Base-by-base conservation (phyloP, 2,797 vertebrate species). In the Sorex maritimensis region DNA sequence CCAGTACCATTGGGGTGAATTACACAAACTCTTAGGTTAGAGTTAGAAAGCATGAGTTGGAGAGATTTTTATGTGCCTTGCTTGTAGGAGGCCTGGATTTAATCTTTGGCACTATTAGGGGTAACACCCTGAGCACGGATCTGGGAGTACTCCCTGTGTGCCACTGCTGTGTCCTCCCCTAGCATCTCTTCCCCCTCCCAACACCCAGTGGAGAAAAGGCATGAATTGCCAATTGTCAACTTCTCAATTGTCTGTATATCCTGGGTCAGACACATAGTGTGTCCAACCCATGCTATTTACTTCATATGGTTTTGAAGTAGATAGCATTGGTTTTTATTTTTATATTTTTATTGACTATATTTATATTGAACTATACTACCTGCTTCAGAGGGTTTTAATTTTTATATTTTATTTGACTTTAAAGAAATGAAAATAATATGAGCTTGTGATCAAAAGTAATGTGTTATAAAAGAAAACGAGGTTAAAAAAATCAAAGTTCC, bases 251-350 rank as follows among this genome's bases (percentile, higher is more conserved):
- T 49, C 61, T 71, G 3, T 24, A 65, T 44, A 24, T 19, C 73
- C 84, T 67, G 38, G 38, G 52, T 61, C 58, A 52, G 19, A 58
- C 17, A 24, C 3, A 12, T 41, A 44, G 26, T 46, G 68, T 41
- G 38, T 30, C 79, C 46, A 55, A 72, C 9, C 67, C 49, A 26
- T 19, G 12, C 13, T 81, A 26, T 69, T 6, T 77, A 44, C 49
- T 52, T 82, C 41, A 63, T 1, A 38, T 10, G 12, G 28, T 67
- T 67, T 28, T 67, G 15, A 63, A 23, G 13, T 58, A 21, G 55
- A 58, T 58, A 14, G 80, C 44, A 63, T 0, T 69, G n/a, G 77
- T 92, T 94, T 91, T 34, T 44, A 67, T 73, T 68, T 92, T 94
- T 85, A 44, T 80, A 65, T 93, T 30, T 94, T 65, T 61, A 81